phyloP scores from a whole-genome alignment of 1,140 invertebrate genomes.

The Argopecten irradians region DNA sequence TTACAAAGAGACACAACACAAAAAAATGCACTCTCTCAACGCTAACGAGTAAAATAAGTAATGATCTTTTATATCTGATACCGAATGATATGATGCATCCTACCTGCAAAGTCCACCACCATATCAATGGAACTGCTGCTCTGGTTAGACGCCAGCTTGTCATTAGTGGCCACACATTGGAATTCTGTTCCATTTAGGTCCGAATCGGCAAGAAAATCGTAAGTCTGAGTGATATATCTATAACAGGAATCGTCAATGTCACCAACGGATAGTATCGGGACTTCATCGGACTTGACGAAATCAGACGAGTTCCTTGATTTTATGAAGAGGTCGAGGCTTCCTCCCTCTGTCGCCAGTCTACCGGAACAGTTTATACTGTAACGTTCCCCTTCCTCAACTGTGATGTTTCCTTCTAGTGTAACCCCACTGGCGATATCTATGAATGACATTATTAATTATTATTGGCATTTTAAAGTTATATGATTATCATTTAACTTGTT shows the following conservation, averaged over 20 bases:
- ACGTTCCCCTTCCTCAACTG: not conserved
- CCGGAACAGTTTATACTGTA: not conserved
- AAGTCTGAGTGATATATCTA: not conserved
- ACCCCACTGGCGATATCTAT: not conserved
- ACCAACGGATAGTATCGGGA: not conserved
- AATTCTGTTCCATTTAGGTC: not conserved
- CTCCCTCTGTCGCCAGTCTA: not conserved
- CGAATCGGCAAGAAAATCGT: not conserved
- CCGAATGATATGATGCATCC: not conserved
- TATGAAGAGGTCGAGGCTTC: not conserved
- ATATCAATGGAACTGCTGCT: not conserved
- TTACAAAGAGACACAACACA: no score
- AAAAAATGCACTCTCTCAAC: no score
- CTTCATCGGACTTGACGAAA: not conserved
- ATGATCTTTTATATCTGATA: no score
- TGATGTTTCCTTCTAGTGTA: not conserved
- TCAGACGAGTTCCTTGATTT: not conserved
- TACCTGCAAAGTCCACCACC: not conserved
- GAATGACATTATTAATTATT: no score
- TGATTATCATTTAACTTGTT: no score
- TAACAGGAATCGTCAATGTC: not conserved
- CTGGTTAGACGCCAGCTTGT: not conserved
- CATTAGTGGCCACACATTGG: not conserved
- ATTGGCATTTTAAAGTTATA: no score
- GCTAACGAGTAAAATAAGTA: no score